Evolutionary conservation across 2,888 invertebrate genomes (phyloP).

Genomic region (Pammene aurita): DNA sequence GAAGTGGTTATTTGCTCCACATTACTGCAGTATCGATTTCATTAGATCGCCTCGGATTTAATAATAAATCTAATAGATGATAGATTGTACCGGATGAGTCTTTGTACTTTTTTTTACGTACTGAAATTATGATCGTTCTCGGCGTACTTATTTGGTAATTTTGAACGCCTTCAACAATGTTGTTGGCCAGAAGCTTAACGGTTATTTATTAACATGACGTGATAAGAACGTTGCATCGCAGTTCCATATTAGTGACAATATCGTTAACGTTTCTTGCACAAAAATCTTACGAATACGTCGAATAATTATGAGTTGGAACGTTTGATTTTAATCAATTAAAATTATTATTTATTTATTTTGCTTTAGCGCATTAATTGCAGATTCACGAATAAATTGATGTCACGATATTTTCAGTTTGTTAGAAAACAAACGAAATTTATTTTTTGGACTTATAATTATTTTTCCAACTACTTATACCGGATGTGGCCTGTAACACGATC

Average conservation of each 20-base stretch:
- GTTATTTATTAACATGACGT: not conserved
- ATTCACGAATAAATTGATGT: too few species aligned
- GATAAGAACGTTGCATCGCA: not conserved
- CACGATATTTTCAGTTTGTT: too few species aligned
- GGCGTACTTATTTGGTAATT: conserved; percentile 38
- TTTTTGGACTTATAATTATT: too few species aligned
- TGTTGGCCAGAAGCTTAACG: not conserved
- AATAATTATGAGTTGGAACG: too few species aligned
- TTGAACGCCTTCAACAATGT: conserved; percentile 19
- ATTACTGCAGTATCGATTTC: conserved; percentile 76
- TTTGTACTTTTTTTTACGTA: conserved; percentile 56
- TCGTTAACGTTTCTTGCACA: too few species aligned
- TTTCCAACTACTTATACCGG: too few species aligned
- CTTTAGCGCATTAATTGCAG: too few species aligned
- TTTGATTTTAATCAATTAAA: too few species aligned
- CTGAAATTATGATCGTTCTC: conserved; percentile 32
- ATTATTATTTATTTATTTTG: too few species aligned
- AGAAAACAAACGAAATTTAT: too few species aligned
- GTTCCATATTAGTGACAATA: not conserved
- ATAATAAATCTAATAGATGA: conserved; percentile 62
- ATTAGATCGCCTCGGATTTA: conserved; percentile 71
- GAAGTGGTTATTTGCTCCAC: conserved; percentile 65
- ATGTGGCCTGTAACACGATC: too few species aligned
- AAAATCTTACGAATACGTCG: too few species aligned
- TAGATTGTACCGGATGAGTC: conserved; percentile 68